Evolutionary conservation across 2,888 invertebrate genomes (phyloP), one percentile per base, ranked within the genome.

Genomic region (Volucella zonaria): DNA sequence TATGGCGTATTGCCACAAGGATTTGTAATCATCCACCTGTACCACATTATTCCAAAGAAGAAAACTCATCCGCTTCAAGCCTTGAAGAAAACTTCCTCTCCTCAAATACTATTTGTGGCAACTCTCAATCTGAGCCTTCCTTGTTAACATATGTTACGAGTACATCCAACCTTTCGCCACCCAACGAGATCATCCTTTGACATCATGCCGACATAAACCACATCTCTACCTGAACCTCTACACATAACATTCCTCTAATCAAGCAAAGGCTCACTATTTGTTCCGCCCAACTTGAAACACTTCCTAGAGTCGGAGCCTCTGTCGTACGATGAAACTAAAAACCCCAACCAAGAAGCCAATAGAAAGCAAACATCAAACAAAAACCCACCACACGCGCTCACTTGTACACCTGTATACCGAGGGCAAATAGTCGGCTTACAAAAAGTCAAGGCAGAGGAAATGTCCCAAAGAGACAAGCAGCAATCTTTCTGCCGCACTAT

Each of bases 201-300:
- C 51, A 14, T 10, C 14, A 47, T 12, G 51, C 82, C 77, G 82
- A 61, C 77, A 49, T 38, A 82, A 40, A 56, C 18, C 56, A 2
- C 18, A 23, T 61, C 31, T 31, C 6, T 31, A 31, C 6, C 31
- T 31, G 31, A 31, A 31, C 31, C 31, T 54, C 52, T 11, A 47
- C 62, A 70, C 64, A 43, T 51, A 67, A 18, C 54, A 52, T 68
- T 52, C 51, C 76, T 47, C 56, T 49, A 51, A 71, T 71, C 71
- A 79, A 79, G 74, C 73, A 73, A 79, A 79, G 61, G 67, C 73
- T 73, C 54, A 66, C 71, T 83, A 75, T 83, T 83, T 83, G 83
- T 83, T 83, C 80, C 83, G 79, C 76, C 54, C 75, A 83, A 71
- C 66, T 73, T 40, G 23, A 52, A 49, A 15, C 38, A 74, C 76